Percentiles rank a stretch among this genome's conserved stretches.
phyloP scores from a whole-genome alignment of 2,888 invertebrate genomes.

The Octodonta nipae region DNA sequence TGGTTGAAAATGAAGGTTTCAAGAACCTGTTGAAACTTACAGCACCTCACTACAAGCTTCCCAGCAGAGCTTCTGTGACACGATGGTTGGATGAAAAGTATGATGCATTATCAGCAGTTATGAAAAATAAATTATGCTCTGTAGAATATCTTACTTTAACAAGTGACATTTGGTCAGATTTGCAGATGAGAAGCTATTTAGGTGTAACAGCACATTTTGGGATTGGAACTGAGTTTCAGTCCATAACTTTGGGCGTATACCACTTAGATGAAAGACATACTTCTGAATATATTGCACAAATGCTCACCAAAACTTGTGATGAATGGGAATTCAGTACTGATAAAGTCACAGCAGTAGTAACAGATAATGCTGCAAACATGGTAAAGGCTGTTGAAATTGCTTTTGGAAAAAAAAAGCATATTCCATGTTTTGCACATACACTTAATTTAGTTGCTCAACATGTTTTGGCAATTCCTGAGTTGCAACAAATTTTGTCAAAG shows the following conservation, averaged over 20 bases:
- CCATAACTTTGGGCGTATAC: not conserved
- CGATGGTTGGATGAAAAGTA: not conserved
- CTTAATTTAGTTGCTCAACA: not conserved
- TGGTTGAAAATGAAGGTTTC: not conserved
- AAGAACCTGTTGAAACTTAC: not conserved
- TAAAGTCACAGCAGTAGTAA: constrained; percentile 2
- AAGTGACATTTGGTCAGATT: not conserved
- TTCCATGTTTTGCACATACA: constrained; percentile 2
- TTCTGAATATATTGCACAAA: not conserved
- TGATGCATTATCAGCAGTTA: not conserved
- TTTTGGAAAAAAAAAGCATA: constrained; percentile 5
- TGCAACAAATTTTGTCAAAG: constrained; percentile 1
- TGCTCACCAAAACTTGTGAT: not conserved
- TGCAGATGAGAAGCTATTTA: not conserved
- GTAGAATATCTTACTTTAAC: constrained; percentile 1
- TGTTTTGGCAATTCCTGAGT: not conserved
- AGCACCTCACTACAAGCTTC: not conserved
- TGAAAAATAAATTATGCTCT: not conserved
- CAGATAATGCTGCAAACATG: constrained; percentile 5
- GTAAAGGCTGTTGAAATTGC: constrained; percentile 2
- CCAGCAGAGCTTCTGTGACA: not conserved
- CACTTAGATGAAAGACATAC: not conserved
- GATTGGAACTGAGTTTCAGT: not conserved
- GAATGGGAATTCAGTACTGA: not conserved
- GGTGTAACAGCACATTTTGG: not conserved